Evolutionary conservation across 2,797 vertebrate species (phyloP).

Genomic region (Nyctibius grandis): DNA sequence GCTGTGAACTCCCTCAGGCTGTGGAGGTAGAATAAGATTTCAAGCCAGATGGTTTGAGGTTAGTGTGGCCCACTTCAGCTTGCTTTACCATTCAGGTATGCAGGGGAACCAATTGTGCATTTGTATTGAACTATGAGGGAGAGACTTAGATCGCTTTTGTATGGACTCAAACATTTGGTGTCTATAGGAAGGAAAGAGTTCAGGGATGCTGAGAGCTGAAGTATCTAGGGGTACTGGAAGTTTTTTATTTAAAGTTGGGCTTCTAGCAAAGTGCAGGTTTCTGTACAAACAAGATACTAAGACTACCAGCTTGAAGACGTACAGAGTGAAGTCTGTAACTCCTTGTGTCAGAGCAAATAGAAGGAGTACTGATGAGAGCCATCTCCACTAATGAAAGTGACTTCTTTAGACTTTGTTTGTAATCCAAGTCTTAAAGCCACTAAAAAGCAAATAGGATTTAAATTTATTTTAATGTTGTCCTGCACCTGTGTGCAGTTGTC

Average conservation of each 20-base stretch:
- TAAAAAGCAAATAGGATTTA: background rate
- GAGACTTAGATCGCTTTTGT: background rate
- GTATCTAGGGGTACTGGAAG: background rate
- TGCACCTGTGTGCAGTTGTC: background rate
- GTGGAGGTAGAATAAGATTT: background rate
- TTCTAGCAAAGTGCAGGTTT: background rate
- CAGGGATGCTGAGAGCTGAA: background rate
- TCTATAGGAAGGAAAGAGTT: background rate
- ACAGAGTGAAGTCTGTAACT: background rate
- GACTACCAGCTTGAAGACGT: background rate
- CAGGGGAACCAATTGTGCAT: background rate
- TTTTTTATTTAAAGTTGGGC: background rate
- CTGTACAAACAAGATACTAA: background rate
- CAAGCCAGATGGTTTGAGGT: background rate
- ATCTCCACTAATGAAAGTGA: background rate
- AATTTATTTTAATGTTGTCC: background rate
- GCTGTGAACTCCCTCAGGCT: background rate
- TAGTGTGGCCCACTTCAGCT: background rate
- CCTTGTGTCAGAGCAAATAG: background rate
- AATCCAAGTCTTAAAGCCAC: background rate
- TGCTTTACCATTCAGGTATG: background rate
- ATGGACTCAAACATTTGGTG: rapidly evolving
- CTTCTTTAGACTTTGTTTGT: background rate
- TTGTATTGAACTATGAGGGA: background rate
- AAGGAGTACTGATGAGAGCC: background rate